Base-by-base conservation (phyloP, 2,888 invertebrate genomes). In the Hyalella azteca region DNA sequence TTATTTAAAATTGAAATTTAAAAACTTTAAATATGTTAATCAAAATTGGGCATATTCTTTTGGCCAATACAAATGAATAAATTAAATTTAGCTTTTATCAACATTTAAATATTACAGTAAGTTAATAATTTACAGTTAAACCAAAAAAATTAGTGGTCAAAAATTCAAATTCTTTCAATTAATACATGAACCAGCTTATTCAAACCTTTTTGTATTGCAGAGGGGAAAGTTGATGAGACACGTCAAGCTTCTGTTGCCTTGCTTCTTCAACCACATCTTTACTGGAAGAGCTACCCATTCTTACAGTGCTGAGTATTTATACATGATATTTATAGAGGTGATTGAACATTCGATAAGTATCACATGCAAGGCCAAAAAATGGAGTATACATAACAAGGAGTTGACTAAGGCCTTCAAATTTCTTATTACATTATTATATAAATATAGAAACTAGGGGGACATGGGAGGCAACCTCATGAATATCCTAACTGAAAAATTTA, bases 121-220 rank as follows among this genome's bases (percentile, higher is more conserved):
- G 45, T 45, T 45, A 11, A 45, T 45, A 45, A 45, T 45, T 15
- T 45, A 54, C 22, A 7, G 13, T 0, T 4, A 54, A 54, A 5
- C 4, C 9, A 22, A 54, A 7, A 54, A 54, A 54, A 4, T 54
- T 22, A 5, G 4, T 50, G 1, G 22, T 54, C 26, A 54, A 5
- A 4, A 22, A 22, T 0, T 15, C 2, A 15, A 7, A 11, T 36
- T 1, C n/a, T n/a, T 15, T 9, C 19, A 59, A 59, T 29, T 22
- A 29, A 29, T 36, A 19, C 26, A 66, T 15, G 13, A 13, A n/a
- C n/a, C n/a, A n/a, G 26, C 32, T 7, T 40, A 22, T 26, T 19
- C 77, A 60, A n/a, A 82, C 82, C 78, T 82, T 83, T 13, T 81
- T 36, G 66, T 78, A 83, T 45, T 81, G 79, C 22, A 77, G 48